Evolutionary conservation across 2,888 invertebrate species (phyloP).

Genomic region (Aspidiotus destructor): DNA sequence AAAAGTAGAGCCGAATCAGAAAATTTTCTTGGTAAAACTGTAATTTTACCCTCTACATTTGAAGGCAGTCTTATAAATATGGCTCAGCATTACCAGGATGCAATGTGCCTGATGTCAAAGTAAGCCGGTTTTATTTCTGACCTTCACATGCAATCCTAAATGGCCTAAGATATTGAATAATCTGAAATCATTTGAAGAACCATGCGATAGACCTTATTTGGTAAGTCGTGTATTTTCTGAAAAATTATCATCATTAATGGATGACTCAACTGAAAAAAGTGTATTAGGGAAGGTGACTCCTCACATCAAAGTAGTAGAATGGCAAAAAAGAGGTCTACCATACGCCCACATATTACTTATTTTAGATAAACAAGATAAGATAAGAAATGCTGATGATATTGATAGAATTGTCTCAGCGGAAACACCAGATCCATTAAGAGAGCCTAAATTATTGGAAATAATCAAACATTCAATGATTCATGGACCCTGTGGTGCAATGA

Average conservation of each 20-base stretch:
- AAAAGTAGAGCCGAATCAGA: too few relatives aligned
- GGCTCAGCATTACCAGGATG: too few relatives aligned
- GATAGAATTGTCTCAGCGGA: conserved; percentile 40
- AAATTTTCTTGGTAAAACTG: too few relatives aligned
- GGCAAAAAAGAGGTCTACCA: conserved; percentile 39
- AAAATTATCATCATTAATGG: conserved; percentile 33
- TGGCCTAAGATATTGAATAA: too few relatives aligned
- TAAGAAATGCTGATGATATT: conserved; percentile 37
- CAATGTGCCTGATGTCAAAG: too few relatives aligned
- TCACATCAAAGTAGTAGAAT: conserved; percentile 38
- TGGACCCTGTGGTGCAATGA: conserved; percentile 37
- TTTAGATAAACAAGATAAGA: conserved; percentile 39
- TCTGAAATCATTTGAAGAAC: too few relatives aligned
- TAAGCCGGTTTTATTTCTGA: too few relatives aligned
- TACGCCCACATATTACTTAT: conserved; percentile 40
- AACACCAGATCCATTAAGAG: conserved; percentile 38
- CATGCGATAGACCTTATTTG: too few relatives aligned
- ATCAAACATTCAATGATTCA: conserved; percentile 38
- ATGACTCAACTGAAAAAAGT: conserved; percentile 11
- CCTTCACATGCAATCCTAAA: too few relatives aligned
- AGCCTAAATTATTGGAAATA: conserved; percentile 37
- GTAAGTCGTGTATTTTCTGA: conserved; percentile 29
- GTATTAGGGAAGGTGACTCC: conserved; percentile 36
- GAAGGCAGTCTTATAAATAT: too few relatives aligned
- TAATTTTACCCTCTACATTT: too few relatives aligned